Percentiles rank a stretch among this genome's conserved stretches.
Evolutionary conservation across 2,797 vertebrate species (phyloP).

Genomic region (Prunella strophiata): DNA sequence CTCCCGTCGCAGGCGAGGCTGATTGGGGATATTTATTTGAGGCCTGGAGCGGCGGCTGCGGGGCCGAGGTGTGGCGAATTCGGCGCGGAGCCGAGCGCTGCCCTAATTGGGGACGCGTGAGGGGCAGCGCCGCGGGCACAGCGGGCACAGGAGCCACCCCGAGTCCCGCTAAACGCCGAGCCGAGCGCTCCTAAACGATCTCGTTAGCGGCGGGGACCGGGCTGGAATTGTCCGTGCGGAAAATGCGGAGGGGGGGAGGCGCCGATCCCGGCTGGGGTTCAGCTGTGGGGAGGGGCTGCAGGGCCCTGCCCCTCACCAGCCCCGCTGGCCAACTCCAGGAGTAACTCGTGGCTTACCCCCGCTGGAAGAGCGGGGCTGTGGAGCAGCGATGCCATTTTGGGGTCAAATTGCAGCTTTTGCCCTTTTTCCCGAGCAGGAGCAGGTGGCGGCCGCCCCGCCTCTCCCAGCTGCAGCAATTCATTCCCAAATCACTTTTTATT

Average conservation of each 20-base stretch:
- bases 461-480: rapidly evolving
- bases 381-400: not conserved
- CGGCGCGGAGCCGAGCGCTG: not conserved
- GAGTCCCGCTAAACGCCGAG: not conserved
- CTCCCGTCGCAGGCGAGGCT: not conserved
- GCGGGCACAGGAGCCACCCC: not conserved
- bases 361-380: rapidly evolving
- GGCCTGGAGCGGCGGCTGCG: not conserved
- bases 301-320: not conserved
- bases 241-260: rapidly evolving
- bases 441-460: not conserved
- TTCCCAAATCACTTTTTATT: not conserved
- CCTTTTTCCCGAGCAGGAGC: not conserved
- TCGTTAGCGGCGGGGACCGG: not conserved
- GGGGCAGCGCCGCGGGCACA: not conserved
- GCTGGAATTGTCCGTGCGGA: not conserved
- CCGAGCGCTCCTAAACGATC: not conserved
- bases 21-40: conserved; percentile 2
- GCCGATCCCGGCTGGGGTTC: not conserved
- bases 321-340: not conserved
- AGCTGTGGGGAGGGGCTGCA: rapidly evolving
- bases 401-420: not conserved
- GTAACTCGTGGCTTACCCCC: not conserved
- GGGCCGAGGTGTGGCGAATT: not conserved
- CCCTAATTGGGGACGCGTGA: not conserved